A percentile compares a stretch with the other conserved stretches of the same genome.
Conservation (phyloP, 2,888 invertebrate genomes). For the Drosophila cyrtoloma region DNA sequence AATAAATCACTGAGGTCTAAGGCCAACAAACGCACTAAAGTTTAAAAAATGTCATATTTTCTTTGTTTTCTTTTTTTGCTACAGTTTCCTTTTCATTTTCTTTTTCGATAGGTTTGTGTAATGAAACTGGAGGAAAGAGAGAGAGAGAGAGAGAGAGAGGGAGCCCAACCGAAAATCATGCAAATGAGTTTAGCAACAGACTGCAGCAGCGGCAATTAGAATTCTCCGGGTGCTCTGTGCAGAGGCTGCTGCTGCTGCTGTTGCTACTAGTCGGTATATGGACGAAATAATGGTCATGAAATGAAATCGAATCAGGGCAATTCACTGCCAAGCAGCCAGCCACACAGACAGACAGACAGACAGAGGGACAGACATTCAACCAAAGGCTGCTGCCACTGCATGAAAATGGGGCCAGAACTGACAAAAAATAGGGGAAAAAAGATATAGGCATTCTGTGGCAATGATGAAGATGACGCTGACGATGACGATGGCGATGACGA, state of each 20-base stretch:
- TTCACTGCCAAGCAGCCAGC: constrained; percentile 42
- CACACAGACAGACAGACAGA: background rate
- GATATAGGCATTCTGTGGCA: constrained; percentile 33
- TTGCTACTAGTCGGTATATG: constrained; percentile 1
- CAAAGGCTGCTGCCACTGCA: constrained; percentile 8
- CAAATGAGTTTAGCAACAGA: constrained; percentile 70
- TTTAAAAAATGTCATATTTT: constrained; percentile 14
- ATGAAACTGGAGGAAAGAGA: constrained; percentile 33
- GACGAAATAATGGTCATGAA: constrained; percentile 66
- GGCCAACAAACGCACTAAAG: constrained; percentile 24
- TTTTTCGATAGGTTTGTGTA: constrained; percentile 37
- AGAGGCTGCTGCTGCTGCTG: constrained; percentile 1
- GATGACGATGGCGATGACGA: constrained; percentile 19
- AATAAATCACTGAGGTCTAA: constrained; percentile 22
- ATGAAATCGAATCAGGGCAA: constrained; percentile 70
- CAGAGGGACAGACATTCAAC: constrained; percentile 3
- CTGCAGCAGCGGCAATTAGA: constrained; percentile 34
- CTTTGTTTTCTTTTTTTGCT: constrained; percentile 5
- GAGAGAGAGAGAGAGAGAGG: constrained; percentile 6
- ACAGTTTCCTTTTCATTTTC: background rate
- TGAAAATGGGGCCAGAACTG: constrained; percentile 3
- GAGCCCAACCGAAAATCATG: constrained; percentile 62
- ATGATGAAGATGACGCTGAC: constrained; percentile 34
- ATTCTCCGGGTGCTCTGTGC: constrained; percentile 37
- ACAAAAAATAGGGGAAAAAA: constrained; percentile 19